These are phyloP conservation scores for Hydrolagus colliei DNA, from an alignment of 2,797 vertebrate genomes.

Conservation along the genomic window DNA sequence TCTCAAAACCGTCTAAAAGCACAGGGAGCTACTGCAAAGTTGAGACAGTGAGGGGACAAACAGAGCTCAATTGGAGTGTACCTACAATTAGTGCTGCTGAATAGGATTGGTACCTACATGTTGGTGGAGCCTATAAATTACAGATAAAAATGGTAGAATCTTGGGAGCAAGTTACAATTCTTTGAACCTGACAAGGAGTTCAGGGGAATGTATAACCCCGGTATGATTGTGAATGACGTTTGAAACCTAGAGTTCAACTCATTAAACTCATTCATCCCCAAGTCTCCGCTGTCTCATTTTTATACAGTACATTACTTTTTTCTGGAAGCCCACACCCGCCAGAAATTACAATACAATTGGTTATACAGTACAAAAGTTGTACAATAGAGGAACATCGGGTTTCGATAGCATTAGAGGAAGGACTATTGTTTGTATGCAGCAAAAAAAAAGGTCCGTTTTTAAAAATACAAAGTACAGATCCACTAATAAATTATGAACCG, in stretches of 20 bases:
- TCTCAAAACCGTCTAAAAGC: not conserved
- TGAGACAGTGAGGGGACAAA: not conserved
- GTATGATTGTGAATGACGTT: not conserved
- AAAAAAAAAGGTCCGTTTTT: not conserved
- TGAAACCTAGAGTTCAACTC: not conserved
- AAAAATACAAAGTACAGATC: not conserved
- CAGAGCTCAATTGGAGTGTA: not conserved
- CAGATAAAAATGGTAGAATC: not conserved
- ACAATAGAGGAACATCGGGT: not conserved
- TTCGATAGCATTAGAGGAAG: not conserved
- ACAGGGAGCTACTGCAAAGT: not conserved
- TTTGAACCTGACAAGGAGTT: not conserved
- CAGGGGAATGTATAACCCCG: not conserved
- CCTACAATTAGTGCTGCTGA: not conserved
- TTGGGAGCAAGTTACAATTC: not conserved
- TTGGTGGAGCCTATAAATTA: not conserved
- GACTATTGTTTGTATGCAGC: not conserved
- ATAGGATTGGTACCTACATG: too few relatives aligned
- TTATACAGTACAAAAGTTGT: slow-evolving; percentile 12
- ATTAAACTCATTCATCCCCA: not conserved
- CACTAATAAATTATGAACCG: slow-evolving; percentile 17
- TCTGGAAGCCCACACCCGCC: too few relatives aligned
- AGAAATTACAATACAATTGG: not conserved
- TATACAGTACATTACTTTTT: not conserved
- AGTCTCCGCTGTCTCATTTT: not conserved